Evolutionary conservation across 2,888 invertebrate genomes (phyloP), one percentile per base, ranked within the genome.

Genomic region (Diploptera punctata): DNA sequence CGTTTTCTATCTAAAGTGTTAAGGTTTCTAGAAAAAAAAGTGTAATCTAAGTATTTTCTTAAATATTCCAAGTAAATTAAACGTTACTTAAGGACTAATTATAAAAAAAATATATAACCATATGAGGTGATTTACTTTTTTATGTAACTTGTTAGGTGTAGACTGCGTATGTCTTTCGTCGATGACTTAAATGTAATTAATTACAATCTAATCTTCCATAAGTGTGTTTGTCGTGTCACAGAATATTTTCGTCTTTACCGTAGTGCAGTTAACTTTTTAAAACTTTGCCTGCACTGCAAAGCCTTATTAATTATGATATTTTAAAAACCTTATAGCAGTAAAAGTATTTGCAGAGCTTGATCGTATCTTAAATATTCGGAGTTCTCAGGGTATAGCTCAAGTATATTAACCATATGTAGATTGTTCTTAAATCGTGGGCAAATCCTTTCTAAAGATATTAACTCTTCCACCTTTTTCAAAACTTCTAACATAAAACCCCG

Each of bases 361-460:
- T 54, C n/a, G 43, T 62, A 62, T 38, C 62, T 67, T 68, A 62
- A n/a, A 62, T 65, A 65, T 70, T 70, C 65, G 70, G 70, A 70
- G 61, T 62, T 70, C 70, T 70, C 70, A 70, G 70, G 70, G 70
- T 70, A 70, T 65, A 70, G 70, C 70, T 70, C 70, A 65, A 62
- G 62, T 68, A 68, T 68, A 54, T 67, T 47, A 47, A 29, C 29
- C 67, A 67, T n/a, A 26, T 31, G 49, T 67, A 67, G 67, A 67
- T 38, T 43, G 62, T 62, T 62, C 62, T 62, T 43, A 43, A 38
- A 52, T 52, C 52, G 2, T 52, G 33, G 38, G 61, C 19, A 33
- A 18, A 19, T 61, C 38, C n/a, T 31, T 62, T 61, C 38, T 57
- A 16, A 62, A 62, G n/a, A n/a, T n/a, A n/a, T n/a, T n/a, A 62